These are phyloP conservation scores for Hymenopus coronatus DNA, from an alignment of 2,888 invertebrate species.

Conservation along the genomic window DNA sequence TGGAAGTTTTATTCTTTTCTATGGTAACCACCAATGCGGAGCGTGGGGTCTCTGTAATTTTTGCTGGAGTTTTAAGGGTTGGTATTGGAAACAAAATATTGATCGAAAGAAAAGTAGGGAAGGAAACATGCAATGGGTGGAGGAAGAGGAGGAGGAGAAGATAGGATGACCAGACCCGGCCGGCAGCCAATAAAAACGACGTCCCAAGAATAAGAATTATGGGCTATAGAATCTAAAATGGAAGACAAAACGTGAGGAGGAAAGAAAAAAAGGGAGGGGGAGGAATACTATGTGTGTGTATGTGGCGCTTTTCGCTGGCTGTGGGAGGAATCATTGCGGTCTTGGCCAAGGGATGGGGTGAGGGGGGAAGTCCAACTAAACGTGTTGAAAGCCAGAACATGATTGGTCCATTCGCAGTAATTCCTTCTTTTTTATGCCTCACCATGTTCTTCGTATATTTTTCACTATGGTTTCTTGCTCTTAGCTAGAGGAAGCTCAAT, in stretches of 20 bases:
- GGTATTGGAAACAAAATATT: slow-evolving; percentile 30
- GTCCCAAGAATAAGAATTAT: slow-evolving; percentile 33
- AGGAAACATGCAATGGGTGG: slow-evolving; percentile 7
- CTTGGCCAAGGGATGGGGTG: neutral
- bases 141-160: slow-evolving; percentile 10
- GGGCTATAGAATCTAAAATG: slow-evolving; percentile 32
- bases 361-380: slow-evolving; percentile 11
- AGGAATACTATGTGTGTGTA: neutral
- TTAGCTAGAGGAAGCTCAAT: neutral
- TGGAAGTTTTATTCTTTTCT: neutral
- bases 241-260: slow-evolving; percentile 27
- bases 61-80: neutral
- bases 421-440: neutral
- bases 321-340: slow-evolving; percentile 20
- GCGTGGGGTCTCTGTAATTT: neutral
- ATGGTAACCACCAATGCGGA: neutral
- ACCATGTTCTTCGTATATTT: neutral
- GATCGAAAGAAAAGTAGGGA: slow-evolving; percentile 20
- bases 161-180: slow-evolving; percentile 27
- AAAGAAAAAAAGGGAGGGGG: slow-evolving; percentile 8
- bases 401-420: slow-evolving; percentile 25
- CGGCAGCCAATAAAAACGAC: slow-evolving; percentile 31
- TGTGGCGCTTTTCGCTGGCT: neutral
- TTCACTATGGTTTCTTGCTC: neutral
- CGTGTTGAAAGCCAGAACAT: slow-evolving; percentile 23